Percentiles rank a stretch among this genome's conserved stretches.
Evolutionary conservation across 2,113 vertebrate genomes (phyloP).

Genomic region (Cnemophilus loriae): DNA sequence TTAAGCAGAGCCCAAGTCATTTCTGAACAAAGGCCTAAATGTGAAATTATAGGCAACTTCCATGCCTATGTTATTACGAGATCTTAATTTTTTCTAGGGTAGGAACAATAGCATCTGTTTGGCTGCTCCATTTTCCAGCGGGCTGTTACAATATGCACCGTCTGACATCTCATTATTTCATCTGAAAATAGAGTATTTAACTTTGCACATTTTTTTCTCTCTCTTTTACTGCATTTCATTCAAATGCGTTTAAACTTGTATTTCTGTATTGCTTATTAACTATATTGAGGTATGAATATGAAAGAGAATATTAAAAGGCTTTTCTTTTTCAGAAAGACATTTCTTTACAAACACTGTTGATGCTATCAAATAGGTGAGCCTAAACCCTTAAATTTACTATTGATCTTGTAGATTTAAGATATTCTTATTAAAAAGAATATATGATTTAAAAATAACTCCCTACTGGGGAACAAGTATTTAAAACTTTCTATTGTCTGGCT

Average conservation of each 20-base stretch:
- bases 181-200: slow-evolving; percentile 25
- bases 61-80: slow-evolving; percentile 77
- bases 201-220: background rate
- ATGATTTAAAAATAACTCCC: background rate
- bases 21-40: slow-evolving; percentile 74
- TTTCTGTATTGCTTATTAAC: slow-evolving; percentile 25
- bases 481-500: background rate
- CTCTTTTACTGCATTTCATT: background rate
- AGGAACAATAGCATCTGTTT: slow-evolving; percentile 61
- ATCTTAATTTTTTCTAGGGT: slow-evolving; percentile 64
- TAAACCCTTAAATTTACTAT: background rate
- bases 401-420: background rate
- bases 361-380: slow-evolving; percentile 7
- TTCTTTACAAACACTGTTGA: background rate
- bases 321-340: background rate
- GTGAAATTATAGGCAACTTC: slow-evolving; percentile 66
- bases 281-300: slow-evolving; percentile 19
- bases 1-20: slow-evolving; percentile 46
- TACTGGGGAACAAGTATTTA: background rate
- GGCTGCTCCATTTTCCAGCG: slow-evolving; percentile 39
- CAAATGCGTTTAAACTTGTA: background rate
- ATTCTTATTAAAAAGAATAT: background rate
- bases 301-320: background rate
- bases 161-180: slow-evolving; percentile 14
- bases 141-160: background rate